Evolutionary conservation across 2,797 vertebrate species (phyloP).

Genomic region (Brachyrhaphis roseni): DNA sequence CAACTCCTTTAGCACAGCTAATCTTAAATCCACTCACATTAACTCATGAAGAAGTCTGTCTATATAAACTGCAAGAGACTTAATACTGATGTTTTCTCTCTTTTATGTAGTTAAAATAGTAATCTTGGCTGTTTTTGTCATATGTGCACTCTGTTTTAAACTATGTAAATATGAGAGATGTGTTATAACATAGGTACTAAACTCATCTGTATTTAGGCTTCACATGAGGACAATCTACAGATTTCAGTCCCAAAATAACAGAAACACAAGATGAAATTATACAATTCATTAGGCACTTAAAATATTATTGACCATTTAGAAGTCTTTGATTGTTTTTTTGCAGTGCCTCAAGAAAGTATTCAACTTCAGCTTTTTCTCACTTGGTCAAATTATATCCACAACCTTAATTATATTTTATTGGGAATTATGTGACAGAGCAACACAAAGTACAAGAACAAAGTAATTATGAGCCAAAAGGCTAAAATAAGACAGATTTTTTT

Average conservation of each 20-base stretch:
- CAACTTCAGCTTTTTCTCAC: neutral
- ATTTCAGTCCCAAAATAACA: conserved; percentile 27
- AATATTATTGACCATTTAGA: neutral
- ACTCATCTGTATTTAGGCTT: conserved; percentile 67
- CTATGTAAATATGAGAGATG: conserved; percentile 2
- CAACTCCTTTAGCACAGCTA: neutral
- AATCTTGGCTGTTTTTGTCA: neutral
- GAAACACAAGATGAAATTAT: neutral
- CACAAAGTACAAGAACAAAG: neutral
- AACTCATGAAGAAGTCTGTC: neutral
- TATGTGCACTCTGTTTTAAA: neutral
- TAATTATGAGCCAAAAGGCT: neutral
- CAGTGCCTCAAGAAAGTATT: neutral
- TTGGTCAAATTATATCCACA: neutral
- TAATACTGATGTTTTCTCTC: neutral
- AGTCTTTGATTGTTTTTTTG: neutral
- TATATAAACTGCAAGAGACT: neutral
- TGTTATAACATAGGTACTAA: conserved; percentile 66
- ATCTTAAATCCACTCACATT: neutral
- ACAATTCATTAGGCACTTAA: neutral
- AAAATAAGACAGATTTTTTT: neutral
- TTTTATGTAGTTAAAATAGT: neutral
- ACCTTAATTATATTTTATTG: neutral
- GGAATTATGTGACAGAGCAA: neutral
- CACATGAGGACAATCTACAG: conserved; percentile 53